phyloP scores from a whole-genome alignment of 2,797 vertebrate species.

The Acridotheres tristis region DNA sequence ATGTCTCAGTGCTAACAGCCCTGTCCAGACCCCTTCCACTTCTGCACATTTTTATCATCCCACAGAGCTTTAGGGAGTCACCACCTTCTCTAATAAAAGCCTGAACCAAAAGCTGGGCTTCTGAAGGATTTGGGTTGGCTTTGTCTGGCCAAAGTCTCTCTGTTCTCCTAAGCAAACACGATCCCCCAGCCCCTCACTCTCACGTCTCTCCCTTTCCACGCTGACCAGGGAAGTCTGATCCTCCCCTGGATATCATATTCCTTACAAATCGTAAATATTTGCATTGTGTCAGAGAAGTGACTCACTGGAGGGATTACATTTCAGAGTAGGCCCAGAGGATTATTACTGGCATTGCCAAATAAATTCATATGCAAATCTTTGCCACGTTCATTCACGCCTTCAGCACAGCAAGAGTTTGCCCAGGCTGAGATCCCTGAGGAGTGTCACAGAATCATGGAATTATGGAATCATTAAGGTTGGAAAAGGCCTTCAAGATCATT shows the following conservation, averaged over 20 bases:
- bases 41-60: neutral
- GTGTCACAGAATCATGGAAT: rapidly evolving
- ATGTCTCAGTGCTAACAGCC: rapidly evolving
- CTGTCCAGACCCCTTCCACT: neutral
- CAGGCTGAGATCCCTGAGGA: neutral
- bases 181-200: neutral
- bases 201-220: neutral
- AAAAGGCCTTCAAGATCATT: neutral
- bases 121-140: neutral
- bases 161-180: neutral
- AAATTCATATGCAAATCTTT: neutral
- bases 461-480: neutral
- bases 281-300: neutral
- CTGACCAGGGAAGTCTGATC: neutral
- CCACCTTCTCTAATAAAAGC: neutral
- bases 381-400: rapidly evolving
- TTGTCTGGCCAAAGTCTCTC: neutral
- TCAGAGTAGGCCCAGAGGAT: neutral
- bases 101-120: neutral
- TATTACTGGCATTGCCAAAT: neutral
- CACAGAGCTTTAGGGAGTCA: neutral
- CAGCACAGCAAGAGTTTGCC: neutral
- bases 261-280: neutral
- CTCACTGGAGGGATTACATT: neutral
- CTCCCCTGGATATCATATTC: neutral